A percentile compares a stretch with the other conserved stretches of the same genome.
Conservation (phyloP, 2,888 invertebrate species). For the Hemithea aestivaria region DNA sequence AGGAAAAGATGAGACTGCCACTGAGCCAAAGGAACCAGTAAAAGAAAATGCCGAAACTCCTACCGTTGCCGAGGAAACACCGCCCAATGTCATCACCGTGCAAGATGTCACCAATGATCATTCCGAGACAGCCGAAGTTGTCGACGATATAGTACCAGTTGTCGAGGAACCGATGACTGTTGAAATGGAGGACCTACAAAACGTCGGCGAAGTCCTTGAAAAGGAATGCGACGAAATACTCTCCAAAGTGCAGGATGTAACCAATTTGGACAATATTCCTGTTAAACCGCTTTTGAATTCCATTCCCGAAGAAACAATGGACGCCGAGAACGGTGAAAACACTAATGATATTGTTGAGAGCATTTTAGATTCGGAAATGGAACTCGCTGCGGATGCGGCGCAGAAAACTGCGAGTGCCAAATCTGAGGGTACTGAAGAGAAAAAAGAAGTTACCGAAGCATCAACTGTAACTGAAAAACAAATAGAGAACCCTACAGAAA, state of each 20-base stretch:
- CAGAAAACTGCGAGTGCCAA: no score
- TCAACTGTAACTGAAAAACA: background rate
- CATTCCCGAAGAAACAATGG: slow-evolving; percentile 62
- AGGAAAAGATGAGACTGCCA: slow-evolving; percentile 25
- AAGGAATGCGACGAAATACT: slow-evolving; percentile 73
- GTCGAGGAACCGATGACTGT: slow-evolving; percentile 51
- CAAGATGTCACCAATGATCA: slow-evolving; percentile 56
- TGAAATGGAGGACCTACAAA: slow-evolving; percentile 53
- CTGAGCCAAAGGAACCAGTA: slow-evolving; percentile 41
- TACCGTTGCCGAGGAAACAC: slow-evolving; percentile 39
- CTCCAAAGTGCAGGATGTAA: slow-evolving; percentile 69
- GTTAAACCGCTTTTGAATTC: slow-evolving; percentile 58
- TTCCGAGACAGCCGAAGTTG: slow-evolving; percentile 51
- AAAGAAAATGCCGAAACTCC: slow-evolving; percentile 34
- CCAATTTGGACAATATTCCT: slow-evolving; percentile 62
- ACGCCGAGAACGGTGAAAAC: slow-evolving; percentile 54
- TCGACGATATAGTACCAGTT: slow-evolving; percentile 56
- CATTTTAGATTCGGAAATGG: slow-evolving; percentile 62
- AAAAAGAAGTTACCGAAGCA: slow-evolving; percentile 23
- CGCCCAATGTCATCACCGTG: slow-evolving; percentile 46
- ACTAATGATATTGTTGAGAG: slow-evolving; percentile 63
- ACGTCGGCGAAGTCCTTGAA: slow-evolving; percentile 50
- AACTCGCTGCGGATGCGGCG: slow-evolving; percentile 48
- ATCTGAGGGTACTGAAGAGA: slow-evolving; percentile 8
- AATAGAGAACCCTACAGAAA: slow-evolving; percentile 1